phyloP scores from a whole-genome alignment of 2,888 invertebrate genomes.

The Tinea semifulvella region DNA sequence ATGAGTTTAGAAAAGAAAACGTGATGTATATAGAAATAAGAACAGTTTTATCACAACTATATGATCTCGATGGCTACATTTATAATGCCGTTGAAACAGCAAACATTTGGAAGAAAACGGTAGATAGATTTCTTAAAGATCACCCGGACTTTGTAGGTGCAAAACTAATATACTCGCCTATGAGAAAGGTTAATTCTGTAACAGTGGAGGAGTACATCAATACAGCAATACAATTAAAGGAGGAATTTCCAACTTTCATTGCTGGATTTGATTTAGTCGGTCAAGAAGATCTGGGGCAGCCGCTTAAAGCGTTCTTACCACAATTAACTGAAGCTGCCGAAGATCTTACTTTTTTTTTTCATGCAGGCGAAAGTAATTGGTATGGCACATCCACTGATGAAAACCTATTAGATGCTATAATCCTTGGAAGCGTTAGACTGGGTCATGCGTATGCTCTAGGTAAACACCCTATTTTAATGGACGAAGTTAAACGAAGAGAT shows the following conservation, averaged over 20 bases:
- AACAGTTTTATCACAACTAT: constrained; percentile 68
- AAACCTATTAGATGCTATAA: constrained; percentile 78
- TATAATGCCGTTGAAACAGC: constrained; percentile 64
- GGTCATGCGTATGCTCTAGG: constrained; percentile 79
- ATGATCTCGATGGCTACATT: constrained; percentile 70
- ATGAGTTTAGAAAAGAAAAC: constrained; percentile 72
- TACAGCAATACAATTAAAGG: constrained; percentile 49
- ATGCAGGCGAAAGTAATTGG: constrained; percentile 86
- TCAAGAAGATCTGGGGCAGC: constrained; percentile 77
- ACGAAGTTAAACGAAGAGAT: constrained; percentile 62
- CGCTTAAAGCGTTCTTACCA: constrained; percentile 66
- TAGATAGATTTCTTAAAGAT: constrained; percentile 63
- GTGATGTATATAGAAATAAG: constrained; percentile 77
- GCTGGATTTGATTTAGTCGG: constrained; percentile 86
- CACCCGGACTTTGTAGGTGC: constrained; percentile 74
- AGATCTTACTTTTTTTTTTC: constrained; percentile 74
- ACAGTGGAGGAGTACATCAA: constrained; percentile 55
- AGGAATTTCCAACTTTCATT: constrained; percentile 70
- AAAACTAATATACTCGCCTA: constrained; percentile 75
- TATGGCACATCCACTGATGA: constrained; percentile 71
- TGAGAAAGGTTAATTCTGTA: constrained; percentile 46
- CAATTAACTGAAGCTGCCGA: constrained; percentile 55
- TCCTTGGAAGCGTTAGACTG: constrained; percentile 76
- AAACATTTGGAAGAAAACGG: constrained; percentile 59
- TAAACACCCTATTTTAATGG: constrained; percentile 75